Evolutionary conservation across 2,113 vertebrate species (phyloP), one percentile per base, ranked within the genome.

Genomic region (Tretioscincus oriximinensis): DNA sequence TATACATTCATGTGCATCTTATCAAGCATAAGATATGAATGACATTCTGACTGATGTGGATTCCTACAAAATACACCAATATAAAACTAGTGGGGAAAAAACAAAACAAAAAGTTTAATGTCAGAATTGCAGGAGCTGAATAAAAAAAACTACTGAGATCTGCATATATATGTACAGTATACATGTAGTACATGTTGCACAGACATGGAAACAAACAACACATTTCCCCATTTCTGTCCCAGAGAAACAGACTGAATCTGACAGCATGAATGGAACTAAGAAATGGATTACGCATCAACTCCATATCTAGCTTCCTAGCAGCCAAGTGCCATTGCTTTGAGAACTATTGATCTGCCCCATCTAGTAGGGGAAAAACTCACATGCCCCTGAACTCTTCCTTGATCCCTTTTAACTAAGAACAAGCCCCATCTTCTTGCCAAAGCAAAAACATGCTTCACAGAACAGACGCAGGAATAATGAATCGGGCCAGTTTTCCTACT

Each of bases 401-500:
- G 35, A 41, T 70, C n/a, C 60, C 71, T 82, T 21, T 78, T 73
- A 86, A 88, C 73, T 49, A 65, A 90, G 91, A 88, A 51, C n/a
- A 83, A 49, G 10, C 16, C 84, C 51, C 1, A 12, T 74, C 65
- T 87, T 51, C 64, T n/a, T 0, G 0, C 20, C 80, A 76, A 81
- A 76, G 12, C 16, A 7, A 71, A 3, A 54, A 41, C 73, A 58
- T 9, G n/a, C 47, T 85, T 80, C 75, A 35, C 2, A 63, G 65
- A 79, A 71, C n/a, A 73, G 14, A 24, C 4, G 35, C 41, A 87
- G 29, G 24, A 54, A 73, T 35, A 76, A 45, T 31, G 66, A 21
- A 72, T 2, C 67, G 71, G 1, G 24, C 20, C 47, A 75, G 66
- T 82, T 76, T 76, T 63, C 80, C 54, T 58, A 21, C 70, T 75